Base-by-base conservation (phyloP, 2,797 vertebrate species). In the Podargus strigoides region DNA sequence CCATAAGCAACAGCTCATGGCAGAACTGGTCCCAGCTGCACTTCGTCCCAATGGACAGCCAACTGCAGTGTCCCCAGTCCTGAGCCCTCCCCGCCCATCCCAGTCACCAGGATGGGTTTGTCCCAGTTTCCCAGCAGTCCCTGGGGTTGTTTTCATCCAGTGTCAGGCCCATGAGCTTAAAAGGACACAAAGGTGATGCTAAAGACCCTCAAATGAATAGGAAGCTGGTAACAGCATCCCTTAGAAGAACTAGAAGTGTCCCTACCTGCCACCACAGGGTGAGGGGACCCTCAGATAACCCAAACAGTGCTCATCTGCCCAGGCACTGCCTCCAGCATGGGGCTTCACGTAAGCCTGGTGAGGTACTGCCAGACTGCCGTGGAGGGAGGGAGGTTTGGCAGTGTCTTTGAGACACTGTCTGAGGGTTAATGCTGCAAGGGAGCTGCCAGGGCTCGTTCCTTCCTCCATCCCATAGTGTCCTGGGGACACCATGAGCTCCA, bases 291-390 rank as follows among this genome's bases (percentile, higher is more conserved):
- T 47, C 64, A 10, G 59, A n/a, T 19, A 16, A 44, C 3, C 30
- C 53, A 14, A 26, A 26, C 14, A 26, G 42, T 19, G 17, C n/a
- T 47, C 50, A 22, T 18, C 47, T 32, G 30, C 12, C 34, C 58
- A 28, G 55, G 22, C 20, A 20, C 24, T 37, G 58, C 39, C 28
- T 39, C 42, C 0, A 0, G 12, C 4, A 6, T 8, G 37, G 46
- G 63, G 24, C 64, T n/a, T 68, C 67, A 24, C 39, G 34, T 34
- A 21, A 41, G 24, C 19, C 37, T 17, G 3, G 26, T 41, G 73
- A 39, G n/a, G 3, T 32, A 6, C 17, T 8, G 41, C 8, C 34
- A 75, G 55, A 39, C 14, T 1, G 1, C 19, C 2, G 1, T 7
- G 42, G 55, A 50, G 28, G 42, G 55, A 50, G 28, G 44, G 16